Conservation (phyloP, 2,888 invertebrate genomes). For the Drosophila subquinaria region DNA sequence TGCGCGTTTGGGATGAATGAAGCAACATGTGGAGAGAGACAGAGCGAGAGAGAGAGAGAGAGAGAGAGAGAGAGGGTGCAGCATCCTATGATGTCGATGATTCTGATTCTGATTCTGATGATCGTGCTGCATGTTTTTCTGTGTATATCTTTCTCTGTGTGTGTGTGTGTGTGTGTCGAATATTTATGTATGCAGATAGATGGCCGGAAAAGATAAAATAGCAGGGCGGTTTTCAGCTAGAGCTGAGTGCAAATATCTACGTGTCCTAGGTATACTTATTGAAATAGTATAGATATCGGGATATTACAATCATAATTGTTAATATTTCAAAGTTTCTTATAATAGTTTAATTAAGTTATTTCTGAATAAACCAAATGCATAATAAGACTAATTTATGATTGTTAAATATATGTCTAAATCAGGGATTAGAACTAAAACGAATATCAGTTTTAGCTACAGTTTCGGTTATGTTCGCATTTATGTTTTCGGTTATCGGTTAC, state of each 20-base stretch:
- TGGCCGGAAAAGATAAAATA: conserved; percentile 81
- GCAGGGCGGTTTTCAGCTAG: conserved; percentile 52
- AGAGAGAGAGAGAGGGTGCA: conserved; percentile 57
- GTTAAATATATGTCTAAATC: too few species aligned
- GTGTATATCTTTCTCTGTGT: not conserved
- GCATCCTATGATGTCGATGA: conserved; percentile 57
- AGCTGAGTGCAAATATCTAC: conserved; percentile 35
- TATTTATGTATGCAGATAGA: conserved; percentile 82
- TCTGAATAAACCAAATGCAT: too few species aligned
- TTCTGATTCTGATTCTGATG: conserved; percentile 46
- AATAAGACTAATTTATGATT: too few species aligned
- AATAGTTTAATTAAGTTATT: too few species aligned
- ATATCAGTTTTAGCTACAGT: too few species aligned
- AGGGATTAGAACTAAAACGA: too few species aligned
- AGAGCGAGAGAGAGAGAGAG: too few species aligned
- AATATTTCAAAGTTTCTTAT: too few species aligned
- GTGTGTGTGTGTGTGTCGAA: conserved; percentile 38
- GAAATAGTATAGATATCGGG: not conserved
- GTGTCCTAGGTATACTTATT: conserved; percentile 8
- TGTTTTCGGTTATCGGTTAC: too few species aligned
- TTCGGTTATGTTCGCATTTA: too few species aligned
- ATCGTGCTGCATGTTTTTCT: conserved; percentile 31
- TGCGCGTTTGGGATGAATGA: conserved; percentile 72
- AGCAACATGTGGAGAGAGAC: conserved; percentile 75
- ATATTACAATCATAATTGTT: too few species aligned